Evolutionary conservation across 2,113 vertebrate genomes (phyloP).

Genomic region (Coreoperca whiteheadi): DNA sequence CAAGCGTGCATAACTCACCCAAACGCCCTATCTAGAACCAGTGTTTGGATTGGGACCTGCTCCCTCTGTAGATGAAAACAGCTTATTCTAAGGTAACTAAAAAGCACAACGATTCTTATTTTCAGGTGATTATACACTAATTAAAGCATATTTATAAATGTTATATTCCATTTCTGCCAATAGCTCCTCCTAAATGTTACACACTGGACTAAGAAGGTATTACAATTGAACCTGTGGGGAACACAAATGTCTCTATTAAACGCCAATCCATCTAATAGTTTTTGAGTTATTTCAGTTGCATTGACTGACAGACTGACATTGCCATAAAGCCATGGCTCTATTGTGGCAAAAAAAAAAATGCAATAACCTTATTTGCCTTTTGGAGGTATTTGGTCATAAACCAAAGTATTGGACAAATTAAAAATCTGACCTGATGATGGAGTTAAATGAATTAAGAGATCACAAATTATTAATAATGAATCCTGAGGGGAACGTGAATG

Average conservation of each 20-base stretch:
- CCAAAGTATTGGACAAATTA: not conserved
- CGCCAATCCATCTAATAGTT: not conserved
- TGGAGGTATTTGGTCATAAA: slow-evolving; percentile 1
- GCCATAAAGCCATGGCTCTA: not conserved
- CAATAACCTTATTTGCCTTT: not conserved
- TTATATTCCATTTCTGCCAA: too few relatives aligned
- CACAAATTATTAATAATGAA: not conserved
- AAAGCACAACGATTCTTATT: too few relatives aligned
- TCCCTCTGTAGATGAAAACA: too few relatives aligned
- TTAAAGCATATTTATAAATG: too few relatives aligned
- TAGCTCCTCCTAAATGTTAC: too few relatives aligned
- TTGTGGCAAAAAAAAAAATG: not conserved
- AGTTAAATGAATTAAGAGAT: not conserved
- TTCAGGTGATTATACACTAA: too few relatives aligned
- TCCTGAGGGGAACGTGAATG: not conserved
- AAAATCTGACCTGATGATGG: not conserved
- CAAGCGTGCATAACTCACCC: too few relatives aligned
- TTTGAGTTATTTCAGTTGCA: not conserved
- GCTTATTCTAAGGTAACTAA: too few relatives aligned
- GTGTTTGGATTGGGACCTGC: too few relatives aligned
- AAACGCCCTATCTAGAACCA: too few relatives aligned
- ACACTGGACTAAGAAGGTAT: not conserved
- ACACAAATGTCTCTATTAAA: not conserved
- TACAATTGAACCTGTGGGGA: not conserved
- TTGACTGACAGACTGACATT: not conserved